These are phyloP conservation scores for Anoplolepis gracilipes DNA, from an alignment of 1,140 invertebrate genomes.

Conservation along the genomic window DNA sequence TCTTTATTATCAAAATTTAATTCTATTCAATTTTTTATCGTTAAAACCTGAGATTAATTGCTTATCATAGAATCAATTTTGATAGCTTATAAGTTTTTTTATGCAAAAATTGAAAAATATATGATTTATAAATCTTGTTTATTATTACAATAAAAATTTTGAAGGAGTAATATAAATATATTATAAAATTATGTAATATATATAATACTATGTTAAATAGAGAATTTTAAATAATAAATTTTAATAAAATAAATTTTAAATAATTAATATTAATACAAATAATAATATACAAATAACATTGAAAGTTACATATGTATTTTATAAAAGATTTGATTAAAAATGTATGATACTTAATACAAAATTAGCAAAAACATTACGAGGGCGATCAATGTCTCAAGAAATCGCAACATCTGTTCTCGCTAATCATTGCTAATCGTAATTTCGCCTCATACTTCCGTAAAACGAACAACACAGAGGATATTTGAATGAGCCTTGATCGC, in stretches of 20 bases:
- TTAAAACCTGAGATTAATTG: too few species aligned
- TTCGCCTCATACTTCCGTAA: not conserved
- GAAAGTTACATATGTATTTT: not conserved
- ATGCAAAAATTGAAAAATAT: too few species aligned
- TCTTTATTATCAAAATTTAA: not conserved
- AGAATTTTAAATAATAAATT: too few species aligned
- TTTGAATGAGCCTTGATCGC: slow-evolving; percentile 38
- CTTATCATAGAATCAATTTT: not conserved
- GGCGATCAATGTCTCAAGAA: not conserved
- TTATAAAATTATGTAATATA: too few species aligned
- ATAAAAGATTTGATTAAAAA: too few species aligned
- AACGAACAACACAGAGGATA: not conserved
- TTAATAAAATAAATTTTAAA: too few species aligned
- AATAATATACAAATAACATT: not conserved
- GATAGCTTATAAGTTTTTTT: not conserved
- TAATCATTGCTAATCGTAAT: not conserved
- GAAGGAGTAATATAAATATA: too few species aligned
- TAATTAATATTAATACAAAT: too few species aligned
- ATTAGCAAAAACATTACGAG: not conserved
- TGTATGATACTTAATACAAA: not conserved
- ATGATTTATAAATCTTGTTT: too few species aligned
- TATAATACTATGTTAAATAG: too few species aligned
- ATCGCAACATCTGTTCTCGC: not conserved
- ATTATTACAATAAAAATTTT: too few species aligned
- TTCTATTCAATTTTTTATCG: not conserved